Base-by-base conservation (phyloP, 2,797 vertebrate genomes). In the Linurgus olivaceus region DNA sequence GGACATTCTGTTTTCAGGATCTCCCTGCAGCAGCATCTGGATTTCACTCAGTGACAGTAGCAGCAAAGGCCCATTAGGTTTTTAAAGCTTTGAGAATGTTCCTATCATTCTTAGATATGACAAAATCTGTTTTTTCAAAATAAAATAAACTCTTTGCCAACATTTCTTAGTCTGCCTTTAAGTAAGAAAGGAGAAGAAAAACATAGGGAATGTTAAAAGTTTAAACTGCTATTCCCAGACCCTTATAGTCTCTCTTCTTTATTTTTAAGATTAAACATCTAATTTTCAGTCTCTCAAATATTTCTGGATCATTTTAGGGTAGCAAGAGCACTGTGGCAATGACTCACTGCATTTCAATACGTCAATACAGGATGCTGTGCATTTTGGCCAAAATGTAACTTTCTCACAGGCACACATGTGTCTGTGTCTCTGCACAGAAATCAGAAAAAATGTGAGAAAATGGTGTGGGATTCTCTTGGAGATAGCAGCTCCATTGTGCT, bases 251-350 rank as follows among this genome's bases (percentile, higher is more conserved):
- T 20, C 10, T 81, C 25, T 40, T 25, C 3, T 11, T 55, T 33
- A 35, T 51, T 77, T 67, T 48, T 19, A 21, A 48, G 63, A 48
- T 65, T 6, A 66, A 93, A 62, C 17, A 74, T 38, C 17, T 74
- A 29, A 50, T 78, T 92, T 86, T 90, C 35, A 42, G 11, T 45
- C 33, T 85, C 45, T 65, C 4, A 1, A 33, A 57, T 23, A 26
- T 77, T 94, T 88, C 70, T 58, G 65, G 25, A 77, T 86, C 52
- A 37, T 86, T 94, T 93, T 73, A 92, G 90, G 66, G 54, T 75
- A 80, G 61, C 7, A 67, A 70, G 51, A 78, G 38, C 54, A 68
- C 42, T 0, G 0, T 57, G 37, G 50, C 73, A 57, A 45, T 78
- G 76, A 68, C 28, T 91, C 47, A 35, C 29, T 72, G 62, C 35